Evolutionary conservation across 2,113 vertebrate genomes (phyloP).

Genomic region (Sapajus apella): DNA sequence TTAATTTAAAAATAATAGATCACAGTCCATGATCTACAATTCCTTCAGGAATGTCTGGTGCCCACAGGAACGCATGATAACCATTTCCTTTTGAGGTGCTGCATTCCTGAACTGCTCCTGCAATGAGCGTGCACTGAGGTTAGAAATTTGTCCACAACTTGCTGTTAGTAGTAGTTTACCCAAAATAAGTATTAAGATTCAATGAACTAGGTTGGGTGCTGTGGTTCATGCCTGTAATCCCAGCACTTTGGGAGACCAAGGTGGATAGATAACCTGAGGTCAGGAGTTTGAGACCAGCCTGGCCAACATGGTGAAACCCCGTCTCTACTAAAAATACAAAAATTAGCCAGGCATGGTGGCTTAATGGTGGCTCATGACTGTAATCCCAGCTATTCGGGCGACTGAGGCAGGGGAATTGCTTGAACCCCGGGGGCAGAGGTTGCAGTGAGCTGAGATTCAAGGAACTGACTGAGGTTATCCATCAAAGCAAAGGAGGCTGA

Average conservation of each 20-base stretch:
- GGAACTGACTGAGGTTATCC: neutral
- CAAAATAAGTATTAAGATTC: neutral
- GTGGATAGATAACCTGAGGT: too few species aligned
- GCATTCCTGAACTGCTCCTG: neutral
- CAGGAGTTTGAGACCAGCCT: too few species aligned
- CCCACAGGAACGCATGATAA: neutral
- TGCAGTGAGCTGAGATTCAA: neutral
- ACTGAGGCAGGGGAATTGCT: too few species aligned
- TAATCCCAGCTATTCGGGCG: too few species aligned
- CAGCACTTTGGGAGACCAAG: too few species aligned
- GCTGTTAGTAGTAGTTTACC: neutral
- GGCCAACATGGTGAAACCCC: too few species aligned
- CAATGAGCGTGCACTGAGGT: neutral
- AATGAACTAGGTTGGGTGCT: neutral
- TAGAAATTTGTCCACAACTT: neutral
- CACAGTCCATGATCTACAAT: neutral
- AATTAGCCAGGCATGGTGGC: too few species aligned
- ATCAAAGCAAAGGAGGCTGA: neutral
- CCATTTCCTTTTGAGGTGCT: neutral
- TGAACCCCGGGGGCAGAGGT: too few species aligned
- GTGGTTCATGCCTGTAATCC: too few species aligned
- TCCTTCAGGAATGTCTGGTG: neutral
- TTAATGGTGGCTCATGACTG: too few species aligned
- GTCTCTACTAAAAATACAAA: too few species aligned
- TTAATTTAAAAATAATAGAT: constrained; percentile 34